Evolutionary conservation across 2,113 vertebrate species (phyloP).

Genomic region (Nannospalax galili): DNA sequence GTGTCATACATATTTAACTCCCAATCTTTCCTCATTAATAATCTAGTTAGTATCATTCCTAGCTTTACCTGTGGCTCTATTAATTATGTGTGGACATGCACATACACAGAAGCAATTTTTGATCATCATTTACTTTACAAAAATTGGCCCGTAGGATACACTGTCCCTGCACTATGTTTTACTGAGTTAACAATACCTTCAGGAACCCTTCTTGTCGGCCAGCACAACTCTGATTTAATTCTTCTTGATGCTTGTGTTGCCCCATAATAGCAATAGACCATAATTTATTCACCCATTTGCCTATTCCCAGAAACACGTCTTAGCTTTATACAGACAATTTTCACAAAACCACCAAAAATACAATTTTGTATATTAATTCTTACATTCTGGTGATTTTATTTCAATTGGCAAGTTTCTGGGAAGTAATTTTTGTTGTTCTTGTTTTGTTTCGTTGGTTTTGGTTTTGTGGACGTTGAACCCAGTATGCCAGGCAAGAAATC

Average conservation of each 20-base stretch:
- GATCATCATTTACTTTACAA: background rate
- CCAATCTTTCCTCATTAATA: background rate
- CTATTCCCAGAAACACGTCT: background rate
- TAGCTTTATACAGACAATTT: background rate
- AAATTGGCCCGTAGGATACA: background rate
- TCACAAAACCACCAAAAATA: background rate
- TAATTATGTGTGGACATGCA: background rate
- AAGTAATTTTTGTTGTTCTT: background rate
- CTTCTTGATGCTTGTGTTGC: background rate
- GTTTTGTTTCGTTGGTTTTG: background rate
- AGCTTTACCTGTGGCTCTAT: background rate
- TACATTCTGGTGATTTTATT: background rate
- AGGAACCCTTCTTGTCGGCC: background rate
- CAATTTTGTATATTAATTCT: background rate
- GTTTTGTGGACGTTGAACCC: background rate
- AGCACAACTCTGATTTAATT: background rate
- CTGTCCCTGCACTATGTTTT: background rate
- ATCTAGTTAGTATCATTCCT: background rate
- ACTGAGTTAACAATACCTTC: background rate
- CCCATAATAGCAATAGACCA: rapidly evolving
- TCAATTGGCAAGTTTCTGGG: background rate
- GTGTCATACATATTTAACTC: background rate
- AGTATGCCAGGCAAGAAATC: background rate
- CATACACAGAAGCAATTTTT: background rate
- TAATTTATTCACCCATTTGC: background rate